Conservation (phyloP, 2,113 vertebrate species). For the Phoenicopterus ruber region DNA sequence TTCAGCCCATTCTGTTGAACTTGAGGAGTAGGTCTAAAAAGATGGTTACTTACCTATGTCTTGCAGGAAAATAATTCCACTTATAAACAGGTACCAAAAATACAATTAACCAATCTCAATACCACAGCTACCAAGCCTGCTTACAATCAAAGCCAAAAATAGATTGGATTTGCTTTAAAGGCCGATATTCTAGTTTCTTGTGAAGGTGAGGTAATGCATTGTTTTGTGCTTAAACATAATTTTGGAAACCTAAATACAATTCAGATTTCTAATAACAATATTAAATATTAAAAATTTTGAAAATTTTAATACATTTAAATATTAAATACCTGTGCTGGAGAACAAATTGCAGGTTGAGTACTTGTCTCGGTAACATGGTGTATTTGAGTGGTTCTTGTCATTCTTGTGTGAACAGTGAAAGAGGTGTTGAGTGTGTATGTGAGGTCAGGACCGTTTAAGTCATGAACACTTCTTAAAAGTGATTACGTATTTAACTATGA, state of each 20-base stretch:
- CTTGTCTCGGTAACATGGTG: background rate
- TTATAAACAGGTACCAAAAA: background rate
- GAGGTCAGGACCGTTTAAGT: background rate
- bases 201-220: slow-evolving; percentile 24
- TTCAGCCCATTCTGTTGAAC: background rate
- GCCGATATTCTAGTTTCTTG: background rate
- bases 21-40: background rate
- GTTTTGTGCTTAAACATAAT: background rate
- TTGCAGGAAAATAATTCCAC: background rate
- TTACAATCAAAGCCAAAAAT: background rate
- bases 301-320: slow-evolving; percentile 35
- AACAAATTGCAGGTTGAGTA: background rate
- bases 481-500: background rate
- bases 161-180: background rate
- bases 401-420: background rate
- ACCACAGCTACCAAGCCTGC: background rate
- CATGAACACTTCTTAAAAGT: background rate
- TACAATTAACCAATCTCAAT: background rate
- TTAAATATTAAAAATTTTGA: slow-evolving; percentile 6
- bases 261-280: background rate
- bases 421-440: fast-evolving
- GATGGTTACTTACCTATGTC: background rate
- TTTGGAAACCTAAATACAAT: slow-evolving; percentile 44
- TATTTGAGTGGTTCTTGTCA: background rate
- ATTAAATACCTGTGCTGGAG: background rate